Percentiles rank a stretch among this genome's conserved stretches.
Conservation (phyloP, 2,888 invertebrate species). For the Lysandra bellargus region DNA sequence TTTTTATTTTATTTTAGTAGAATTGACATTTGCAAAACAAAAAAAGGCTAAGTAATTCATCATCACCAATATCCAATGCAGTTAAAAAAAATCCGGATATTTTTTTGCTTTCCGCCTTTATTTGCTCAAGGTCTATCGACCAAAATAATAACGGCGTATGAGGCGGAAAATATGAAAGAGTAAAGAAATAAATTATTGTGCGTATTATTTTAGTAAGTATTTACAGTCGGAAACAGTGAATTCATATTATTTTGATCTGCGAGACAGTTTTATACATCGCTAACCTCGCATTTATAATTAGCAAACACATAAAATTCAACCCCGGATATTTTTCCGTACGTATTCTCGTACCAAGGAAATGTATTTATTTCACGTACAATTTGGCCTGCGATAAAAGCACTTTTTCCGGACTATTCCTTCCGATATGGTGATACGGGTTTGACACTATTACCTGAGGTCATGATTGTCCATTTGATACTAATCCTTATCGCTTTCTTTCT, state of each 20-base stretch:
- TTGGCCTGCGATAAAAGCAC: not conserved
- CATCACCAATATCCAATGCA: too few species aligned
- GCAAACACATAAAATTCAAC: not conserved
- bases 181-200: not conserved
- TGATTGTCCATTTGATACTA: not conserved
- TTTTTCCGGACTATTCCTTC: constrained; percentile 6
- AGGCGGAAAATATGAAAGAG: not conserved
- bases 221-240: not conserved
- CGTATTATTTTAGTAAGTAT: not conserved
- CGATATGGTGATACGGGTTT: not conserved
- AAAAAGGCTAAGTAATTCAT: not conserved
- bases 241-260: constrained; percentile 6
- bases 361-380: not conserved
- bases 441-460: not conserved
- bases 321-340: constrained; percentile 9
- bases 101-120: too few species aligned
- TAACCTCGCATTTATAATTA: not conserved
- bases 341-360: constrained; percentile 17
- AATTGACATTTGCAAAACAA: not conserved
- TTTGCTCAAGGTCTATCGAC: too few species aligned
- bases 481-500: not conserved
- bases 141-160: not conserved
- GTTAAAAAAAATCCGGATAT: too few species aligned
- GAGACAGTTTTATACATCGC: constrained; percentile 19
- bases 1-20: not conserved